A percentile compares a stretch with the other conserved stretches of the same genome.
Evolutionary conservation across 2,797 vertebrate species (phyloP).

Genomic region (Neomorphus geoffroyi): DNA sequence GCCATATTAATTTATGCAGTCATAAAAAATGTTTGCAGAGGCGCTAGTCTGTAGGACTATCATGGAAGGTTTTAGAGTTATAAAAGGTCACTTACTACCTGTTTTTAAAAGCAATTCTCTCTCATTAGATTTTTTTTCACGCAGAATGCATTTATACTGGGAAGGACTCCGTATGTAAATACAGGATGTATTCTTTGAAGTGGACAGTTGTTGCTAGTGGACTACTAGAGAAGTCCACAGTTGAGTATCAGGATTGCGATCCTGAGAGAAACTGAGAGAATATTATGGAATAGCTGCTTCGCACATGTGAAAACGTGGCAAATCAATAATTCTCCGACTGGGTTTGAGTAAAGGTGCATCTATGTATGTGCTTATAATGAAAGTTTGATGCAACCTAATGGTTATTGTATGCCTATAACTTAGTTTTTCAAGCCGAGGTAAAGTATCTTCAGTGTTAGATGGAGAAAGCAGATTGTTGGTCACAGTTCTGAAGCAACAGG

Average conservation of each 20-base stretch:
- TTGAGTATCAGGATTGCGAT: neutral
- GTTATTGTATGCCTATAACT: neutral
- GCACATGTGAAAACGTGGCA: neutral
- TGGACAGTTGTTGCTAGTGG: neutral
- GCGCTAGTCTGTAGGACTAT: neutral
- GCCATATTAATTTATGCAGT: neutral
- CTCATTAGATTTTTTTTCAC: neutral
- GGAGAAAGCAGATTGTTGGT: neutral
- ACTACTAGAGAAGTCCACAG: neutral
- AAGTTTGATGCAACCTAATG: neutral
- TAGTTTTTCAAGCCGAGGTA: neutral
- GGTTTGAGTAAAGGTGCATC: neutral
- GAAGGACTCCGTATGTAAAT: neutral
- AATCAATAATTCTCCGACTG: neutral
- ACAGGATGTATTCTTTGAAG: neutral
- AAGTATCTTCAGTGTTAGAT: neutral
- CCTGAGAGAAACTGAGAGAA: neutral
- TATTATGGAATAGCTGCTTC: neutral
- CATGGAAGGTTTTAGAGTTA: neutral
- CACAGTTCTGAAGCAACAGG: neutral
- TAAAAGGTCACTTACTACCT: neutral
- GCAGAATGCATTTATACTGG: neutral
- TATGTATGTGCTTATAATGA: neutral
- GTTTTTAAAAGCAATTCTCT: neutral
- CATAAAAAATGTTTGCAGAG: neutral